Evolutionary conservation across 2,797 vertebrate genomes (phyloP), one percentile per base, ranked within the genome.

Genomic region (Semaprochilodus insignis): DNA sequence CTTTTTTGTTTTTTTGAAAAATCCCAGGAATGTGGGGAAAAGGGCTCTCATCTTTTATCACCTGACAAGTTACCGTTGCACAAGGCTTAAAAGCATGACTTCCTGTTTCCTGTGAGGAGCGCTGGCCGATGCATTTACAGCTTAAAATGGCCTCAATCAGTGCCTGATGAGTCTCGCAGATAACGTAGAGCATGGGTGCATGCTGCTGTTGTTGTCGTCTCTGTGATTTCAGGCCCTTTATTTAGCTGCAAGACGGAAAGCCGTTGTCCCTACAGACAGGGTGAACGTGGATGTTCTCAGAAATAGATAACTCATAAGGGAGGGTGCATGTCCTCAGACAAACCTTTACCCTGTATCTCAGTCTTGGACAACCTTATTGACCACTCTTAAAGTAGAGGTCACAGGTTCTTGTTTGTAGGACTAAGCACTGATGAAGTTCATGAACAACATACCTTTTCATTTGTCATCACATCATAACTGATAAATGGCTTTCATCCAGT

Each of bases 41-140:
- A 88, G 86, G 77, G 31, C 84, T 36, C 19, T 40, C 59, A 34
- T 87, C 81, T 81, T 78, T 85, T 78, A 87, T 94, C 92, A 94
- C 92, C 92, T 93, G 92, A 91, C 91, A 90, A 87, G 90, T 88
- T 80, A 88, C 89, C 84, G 70, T 85, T 87, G 89, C 90, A 92
- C 90, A 91, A 92, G 89, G 93, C 93, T 92, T 90, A 91, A 85
- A 88, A 93, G 91, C 91, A 82, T 34, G 81, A 91, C 93, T 93
- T 95, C 95, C 94, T 93, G 87, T 93, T 95, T 95, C 94, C 94
- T 94, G 92, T 92, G 93, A 90, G 89, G 89, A 89, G 91, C 91
- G 93, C 89, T 91, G 93, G 92, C 86, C 84, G 86, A 86, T 93
- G 85, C 90, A 91, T 94, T 92, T 91, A 84, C 90, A 52, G 74